A percentile compares a stretch with the other conserved stretches of the same genome.
These are phyloP conservation scores for Gandaritis pyraliata DNA, from an alignment of 2,888 invertebrate genomes.

Conservation along the genomic window DNA sequence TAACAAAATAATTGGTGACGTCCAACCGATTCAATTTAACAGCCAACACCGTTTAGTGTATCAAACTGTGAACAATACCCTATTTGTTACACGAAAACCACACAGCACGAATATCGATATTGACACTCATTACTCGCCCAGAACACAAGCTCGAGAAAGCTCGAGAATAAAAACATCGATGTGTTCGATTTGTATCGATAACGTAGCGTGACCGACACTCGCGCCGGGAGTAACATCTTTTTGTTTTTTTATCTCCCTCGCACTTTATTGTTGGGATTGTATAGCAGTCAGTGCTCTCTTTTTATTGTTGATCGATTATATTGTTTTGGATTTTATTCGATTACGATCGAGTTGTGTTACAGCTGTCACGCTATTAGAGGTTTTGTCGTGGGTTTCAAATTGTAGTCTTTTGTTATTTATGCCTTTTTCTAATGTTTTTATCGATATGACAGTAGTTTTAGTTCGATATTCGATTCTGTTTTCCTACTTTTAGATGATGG, in stretches of 20 bases:
- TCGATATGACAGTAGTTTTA: neutral
- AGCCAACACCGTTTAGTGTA: slow-evolving; percentile 49
- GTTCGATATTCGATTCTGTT: neutral
- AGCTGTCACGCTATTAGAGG: slow-evolving; percentile 57
- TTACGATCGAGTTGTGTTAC: slow-evolving; percentile 61
- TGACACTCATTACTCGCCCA: slow-evolving; percentile 46
- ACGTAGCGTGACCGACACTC: slow-evolving; percentile 41
- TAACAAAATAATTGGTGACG: slow-evolving; percentile 47
- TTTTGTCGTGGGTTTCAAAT: slow-evolving; percentile 41
- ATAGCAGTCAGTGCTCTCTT: slow-evolving; percentile 54
- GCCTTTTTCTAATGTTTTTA: slow-evolving; percentile 3
- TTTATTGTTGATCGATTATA: slow-evolving; percentile 67
- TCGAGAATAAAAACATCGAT: slow-evolving; percentile 52
- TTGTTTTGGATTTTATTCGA: slow-evolving; percentile 67
- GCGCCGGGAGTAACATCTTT: slow-evolving; percentile 53
- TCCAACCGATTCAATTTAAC: slow-evolving; percentile 45
- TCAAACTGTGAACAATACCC: slow-evolving; percentile 56
- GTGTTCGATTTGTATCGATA: slow-evolving; percentile 48
- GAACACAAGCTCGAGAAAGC: slow-evolving; percentile 38
- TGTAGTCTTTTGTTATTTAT: slow-evolving; percentile 35
- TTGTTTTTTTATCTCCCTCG: slow-evolving; percentile 49
- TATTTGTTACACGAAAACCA: slow-evolving; percentile 51
- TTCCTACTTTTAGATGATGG: too few relatives aligned
- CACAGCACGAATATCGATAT: slow-evolving; percentile 41
- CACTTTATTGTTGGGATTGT: slow-evolving; percentile 63